A percentile compares a stretch with the other conserved stretches of the same genome.
Evolutionary conservation across 2,888 invertebrate species (phyloP).

Genomic region (Ormyrus labotus): DNA sequence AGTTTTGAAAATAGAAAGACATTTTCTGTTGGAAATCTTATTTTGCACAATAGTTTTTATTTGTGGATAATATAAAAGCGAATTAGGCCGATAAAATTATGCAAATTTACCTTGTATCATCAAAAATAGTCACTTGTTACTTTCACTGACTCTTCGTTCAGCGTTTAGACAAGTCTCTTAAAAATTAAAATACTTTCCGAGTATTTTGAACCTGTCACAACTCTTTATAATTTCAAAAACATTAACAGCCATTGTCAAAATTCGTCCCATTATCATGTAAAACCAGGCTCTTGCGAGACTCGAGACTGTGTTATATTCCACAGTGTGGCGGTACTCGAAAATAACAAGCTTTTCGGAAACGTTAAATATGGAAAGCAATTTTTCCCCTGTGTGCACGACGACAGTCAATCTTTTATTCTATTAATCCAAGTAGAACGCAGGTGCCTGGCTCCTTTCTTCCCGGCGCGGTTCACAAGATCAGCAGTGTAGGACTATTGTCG

Average conservation of each 20-base stretch:
- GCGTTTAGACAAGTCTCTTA: background rate
- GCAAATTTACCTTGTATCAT: background rate
- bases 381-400: constrained; percentile 6
- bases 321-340: background rate
- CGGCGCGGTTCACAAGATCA: background rate
- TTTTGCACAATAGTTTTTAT: no score
- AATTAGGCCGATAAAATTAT: background rate
- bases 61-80: no score
- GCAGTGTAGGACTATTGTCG: background rate
- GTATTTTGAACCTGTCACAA: background rate
- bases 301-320: background rate
- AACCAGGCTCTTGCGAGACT: background rate
- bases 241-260: background rate
- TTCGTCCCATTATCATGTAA: constrained; percentile 13
- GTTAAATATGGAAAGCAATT: constrained; percentile 47
- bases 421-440: background rate
- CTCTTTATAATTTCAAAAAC: constrained; percentile 5
- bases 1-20: no score
- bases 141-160: background rate
- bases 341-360: constrained; percentile 5
- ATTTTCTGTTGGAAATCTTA: no score
- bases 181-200: constrained; percentile 6
- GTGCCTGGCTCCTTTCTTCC: constrained; percentile 20
- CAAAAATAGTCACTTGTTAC: background rate
- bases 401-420: constrained; percentile 12